phyloP scores from a whole-genome alignment of 2,113 vertebrate species.

The Lamprotornis superbus region DNA sequence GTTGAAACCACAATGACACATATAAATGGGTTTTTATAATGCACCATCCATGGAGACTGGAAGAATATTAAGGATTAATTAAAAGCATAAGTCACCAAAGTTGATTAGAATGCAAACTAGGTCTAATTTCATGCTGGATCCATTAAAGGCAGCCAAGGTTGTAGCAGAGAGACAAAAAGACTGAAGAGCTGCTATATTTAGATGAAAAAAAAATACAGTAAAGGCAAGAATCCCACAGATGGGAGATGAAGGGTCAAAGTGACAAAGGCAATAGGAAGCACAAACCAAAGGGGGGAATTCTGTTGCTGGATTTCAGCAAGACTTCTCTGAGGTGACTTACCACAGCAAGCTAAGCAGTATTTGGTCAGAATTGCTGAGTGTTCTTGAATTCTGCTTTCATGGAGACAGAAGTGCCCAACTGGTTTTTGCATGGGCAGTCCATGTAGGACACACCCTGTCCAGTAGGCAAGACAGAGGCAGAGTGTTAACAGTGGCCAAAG shows the following conservation, averaged over 20 bases:
- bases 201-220: neutral
- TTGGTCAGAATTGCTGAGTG: neutral
- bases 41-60: neutral
- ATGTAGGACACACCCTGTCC: accelerated
- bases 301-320: neutral
- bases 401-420: neutral
- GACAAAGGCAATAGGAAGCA: neutral
- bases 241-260: neutral
- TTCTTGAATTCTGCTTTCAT: neutral
- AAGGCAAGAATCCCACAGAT: neutral
- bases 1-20: neutral
- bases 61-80: conserved; percentile 33
- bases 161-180: neutral
- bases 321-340: neutral
- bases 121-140: neutral
- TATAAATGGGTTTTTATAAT: neutral
- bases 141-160: neutral
- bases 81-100: conserved; percentile 23
- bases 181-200: conserved; percentile 23
- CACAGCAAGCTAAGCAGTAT: neutral
- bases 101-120: conserved; percentile 19
- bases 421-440: neutral
- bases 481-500: neutral
- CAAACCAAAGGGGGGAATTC: neutral
- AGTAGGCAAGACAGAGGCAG: neutral